Percentiles rank a stretch among this genome's conserved stretches.
phyloP scores from a whole-genome alignment of 2,113 vertebrate species.

The Engystomops pustulosus region DNA sequence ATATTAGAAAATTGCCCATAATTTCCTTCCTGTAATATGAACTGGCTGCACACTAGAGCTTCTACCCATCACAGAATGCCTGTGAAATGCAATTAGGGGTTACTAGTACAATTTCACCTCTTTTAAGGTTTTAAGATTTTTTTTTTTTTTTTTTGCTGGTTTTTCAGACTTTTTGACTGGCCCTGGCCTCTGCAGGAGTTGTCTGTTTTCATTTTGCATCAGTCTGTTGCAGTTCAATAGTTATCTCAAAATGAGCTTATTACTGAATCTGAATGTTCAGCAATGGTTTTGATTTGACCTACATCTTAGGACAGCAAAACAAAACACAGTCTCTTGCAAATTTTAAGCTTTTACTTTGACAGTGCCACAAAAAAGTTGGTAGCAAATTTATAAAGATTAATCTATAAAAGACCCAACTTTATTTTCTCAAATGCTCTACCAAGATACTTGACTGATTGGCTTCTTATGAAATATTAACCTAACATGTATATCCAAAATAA shows the following conservation, averaged over 20 bases:
- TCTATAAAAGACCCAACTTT: not conserved
- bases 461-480: not conserved
- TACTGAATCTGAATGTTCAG: not conserved
- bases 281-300: constrained; percentile 8
- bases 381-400: not conserved
- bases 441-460: not conserved
- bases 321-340: not conserved
- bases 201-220: constrained; percentile 13
- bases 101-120: not conserved
- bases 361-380: not conserved
- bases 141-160: not conserved
- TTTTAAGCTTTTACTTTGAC: not conserved
- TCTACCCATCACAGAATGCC: no score
- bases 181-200: not conserved
- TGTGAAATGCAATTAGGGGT: no score
- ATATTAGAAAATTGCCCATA: no score
- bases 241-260: not conserved
- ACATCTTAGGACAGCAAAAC: constrained; percentile 18
- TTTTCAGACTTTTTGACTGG: not conserved
- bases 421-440: not conserved
- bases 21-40: no score
- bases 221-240: constrained; percentile 6
- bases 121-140: not conserved
- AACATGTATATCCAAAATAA: not conserved
- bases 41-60: no score